Evolutionary conservation across 64 coral and sea anemone genomes (phyloP).

Genomic region (Platygyra sinensis): DNA sequence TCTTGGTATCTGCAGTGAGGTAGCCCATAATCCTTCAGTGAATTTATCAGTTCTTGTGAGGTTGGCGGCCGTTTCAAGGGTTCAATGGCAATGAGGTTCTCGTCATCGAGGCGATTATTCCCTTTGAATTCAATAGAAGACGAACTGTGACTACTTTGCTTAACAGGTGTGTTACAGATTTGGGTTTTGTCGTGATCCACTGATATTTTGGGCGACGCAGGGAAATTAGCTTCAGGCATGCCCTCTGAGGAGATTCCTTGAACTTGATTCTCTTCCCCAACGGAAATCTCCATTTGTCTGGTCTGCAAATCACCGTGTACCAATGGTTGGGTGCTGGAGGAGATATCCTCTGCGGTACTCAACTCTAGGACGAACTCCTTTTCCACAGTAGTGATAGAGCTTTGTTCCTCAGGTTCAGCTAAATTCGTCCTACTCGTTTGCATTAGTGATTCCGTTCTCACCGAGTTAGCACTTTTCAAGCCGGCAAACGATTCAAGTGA

Average conservation of each 20-base stretch:
- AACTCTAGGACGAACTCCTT: background rate
- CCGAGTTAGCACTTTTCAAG: background rate
- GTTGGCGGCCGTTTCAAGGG: conserved; percentile 9
- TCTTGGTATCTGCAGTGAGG: conserved; percentile 79
- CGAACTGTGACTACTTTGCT: background rate
- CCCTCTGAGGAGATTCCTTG: background rate
- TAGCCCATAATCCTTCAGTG: conserved; percentile 68
- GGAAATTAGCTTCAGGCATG: background rate
- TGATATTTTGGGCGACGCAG: background rate
- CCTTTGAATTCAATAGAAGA: background rate
- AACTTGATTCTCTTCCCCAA: background rate
- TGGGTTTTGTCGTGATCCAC: no score
- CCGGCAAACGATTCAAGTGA: background rate
- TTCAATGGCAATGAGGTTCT: background rate
- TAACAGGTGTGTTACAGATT: background rate
- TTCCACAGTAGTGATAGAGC: background rate
- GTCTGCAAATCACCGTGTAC: background rate
- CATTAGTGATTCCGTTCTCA: background rate
- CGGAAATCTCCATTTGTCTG: background rate
- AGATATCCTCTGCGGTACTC: background rate
- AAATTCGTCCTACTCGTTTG: background rate
- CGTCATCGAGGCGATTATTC: background rate
- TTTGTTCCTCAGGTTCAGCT: background rate
- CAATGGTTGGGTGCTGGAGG: background rate
- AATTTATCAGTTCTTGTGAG: conserved; percentile 33